Evolutionary conservation across 2,888 invertebrate species (phyloP).

Genomic region (Hoplodrina blanda): DNA sequence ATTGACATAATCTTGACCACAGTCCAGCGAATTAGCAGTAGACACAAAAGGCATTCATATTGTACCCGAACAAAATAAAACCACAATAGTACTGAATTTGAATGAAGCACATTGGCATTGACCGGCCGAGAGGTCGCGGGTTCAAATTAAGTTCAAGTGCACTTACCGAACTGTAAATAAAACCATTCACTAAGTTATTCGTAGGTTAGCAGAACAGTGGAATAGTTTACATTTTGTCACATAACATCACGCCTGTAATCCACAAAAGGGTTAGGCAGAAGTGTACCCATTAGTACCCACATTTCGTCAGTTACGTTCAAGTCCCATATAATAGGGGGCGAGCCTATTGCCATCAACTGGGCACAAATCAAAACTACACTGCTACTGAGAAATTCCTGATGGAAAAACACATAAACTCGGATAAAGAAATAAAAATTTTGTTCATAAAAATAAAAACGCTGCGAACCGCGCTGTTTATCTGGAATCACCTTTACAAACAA

Average conservation of each 20-base stretch:
- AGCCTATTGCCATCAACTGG: too few relatives aligned
- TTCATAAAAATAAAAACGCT: background rate
- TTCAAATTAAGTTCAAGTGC: slow-evolving; percentile 47
- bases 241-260: too few relatives aligned
- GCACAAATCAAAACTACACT: too few relatives aligned
- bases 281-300: too few relatives aligned
- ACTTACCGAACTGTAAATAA: background rate
- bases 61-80: slow-evolving; percentile 4
- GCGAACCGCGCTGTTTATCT: slow-evolving; percentile 19
- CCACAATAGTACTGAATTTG: slow-evolving; percentile 6
- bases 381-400: too few relatives aligned
- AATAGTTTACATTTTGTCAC: too few relatives aligned
- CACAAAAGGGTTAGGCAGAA: too few relatives aligned
- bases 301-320: too few relatives aligned
- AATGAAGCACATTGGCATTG: slow-evolving; percentile 32
- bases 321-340: too few relatives aligned
- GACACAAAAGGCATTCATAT: background rate
- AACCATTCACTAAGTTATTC: background rate
- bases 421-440: too few relatives aligned
- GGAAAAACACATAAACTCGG: too few relatives aligned
- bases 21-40: background rate
- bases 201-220: too few relatives aligned
- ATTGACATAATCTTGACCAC: background rate
- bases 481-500: slow-evolving; percentile 21
- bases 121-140: slow-evolving; percentile 27